phyloP scores from a whole-genome alignment of 1,140 invertebrate species.

The Euura saliciscinereae region DNA sequence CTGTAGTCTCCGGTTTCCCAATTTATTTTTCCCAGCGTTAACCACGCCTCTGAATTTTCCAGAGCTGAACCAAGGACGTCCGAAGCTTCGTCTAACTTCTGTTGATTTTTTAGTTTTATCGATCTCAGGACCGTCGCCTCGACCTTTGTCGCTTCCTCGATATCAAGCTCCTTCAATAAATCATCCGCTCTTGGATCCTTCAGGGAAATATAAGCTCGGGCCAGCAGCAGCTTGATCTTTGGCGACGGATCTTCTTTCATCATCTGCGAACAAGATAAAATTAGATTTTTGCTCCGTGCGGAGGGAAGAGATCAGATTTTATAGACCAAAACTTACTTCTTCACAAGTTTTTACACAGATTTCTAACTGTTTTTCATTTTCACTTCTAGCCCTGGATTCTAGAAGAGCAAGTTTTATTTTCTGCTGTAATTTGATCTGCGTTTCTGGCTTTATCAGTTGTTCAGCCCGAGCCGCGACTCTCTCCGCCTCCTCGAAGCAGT shows the following conservation, averaged over 20 bases:
- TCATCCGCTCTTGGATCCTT: slow-evolving; percentile 36
- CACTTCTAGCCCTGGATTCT: slow-evolving; percentile 52
- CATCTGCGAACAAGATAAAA: slow-evolving; percentile 34
- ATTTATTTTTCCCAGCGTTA: slow-evolving; percentile 71
- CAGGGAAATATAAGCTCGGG: slow-evolving; percentile 46
- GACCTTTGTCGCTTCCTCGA: slow-evolving; percentile 35
- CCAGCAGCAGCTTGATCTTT: slow-evolving; percentile 32
- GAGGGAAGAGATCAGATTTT: slow-evolving; percentile 9
- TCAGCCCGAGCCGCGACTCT: slow-evolving; percentile 56
- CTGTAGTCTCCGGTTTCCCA: slow-evolving; percentile 68
- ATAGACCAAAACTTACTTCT: slow-evolving; percentile 39
- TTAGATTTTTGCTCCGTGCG: not conserved
- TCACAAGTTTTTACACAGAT: slow-evolving; percentile 52
- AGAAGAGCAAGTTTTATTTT: slow-evolving; percentile 41
- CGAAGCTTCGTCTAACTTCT: slow-evolving; percentile 63
- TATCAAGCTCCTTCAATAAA: slow-evolving; percentile 44
- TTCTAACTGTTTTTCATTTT: slow-evolving; percentile 59
- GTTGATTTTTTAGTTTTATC: slow-evolving; percentile 52
- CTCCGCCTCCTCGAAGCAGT: slow-evolving; percentile 65
- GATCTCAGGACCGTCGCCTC: slow-evolving; percentile 43
- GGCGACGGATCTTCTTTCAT: slow-evolving; percentile 36
- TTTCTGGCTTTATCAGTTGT: slow-evolving; percentile 38
- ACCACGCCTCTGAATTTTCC: slow-evolving; percentile 62
- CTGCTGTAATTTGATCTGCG: slow-evolving; percentile 34
- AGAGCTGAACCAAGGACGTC: slow-evolving; percentile 57